Percentiles rank a stretch among this genome's conserved stretches.
Conservation (phyloP, 2,113 vertebrate species). For the Bubalus kerabau region DNA sequence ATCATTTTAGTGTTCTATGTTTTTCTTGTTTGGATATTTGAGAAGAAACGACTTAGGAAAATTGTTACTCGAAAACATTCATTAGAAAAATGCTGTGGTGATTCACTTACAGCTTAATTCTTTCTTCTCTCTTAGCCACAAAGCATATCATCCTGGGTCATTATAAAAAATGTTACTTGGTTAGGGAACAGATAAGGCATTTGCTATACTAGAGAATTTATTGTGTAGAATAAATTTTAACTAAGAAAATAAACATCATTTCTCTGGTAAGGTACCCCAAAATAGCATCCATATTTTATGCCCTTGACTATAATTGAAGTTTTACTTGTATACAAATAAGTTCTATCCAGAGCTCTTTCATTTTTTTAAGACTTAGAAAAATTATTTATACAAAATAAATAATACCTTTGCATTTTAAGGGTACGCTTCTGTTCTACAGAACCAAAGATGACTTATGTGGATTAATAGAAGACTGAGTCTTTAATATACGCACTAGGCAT, state of each 20-base stretch:
- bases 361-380: conserved; percentile 28
- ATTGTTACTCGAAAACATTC: neutral
- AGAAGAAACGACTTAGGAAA: neutral
- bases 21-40: neutral
- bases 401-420: conserved; percentile 38
- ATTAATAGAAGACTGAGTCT: neutral
- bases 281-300: neutral
- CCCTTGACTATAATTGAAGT: neutral
- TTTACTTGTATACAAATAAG: neutral
- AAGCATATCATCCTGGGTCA: neutral
- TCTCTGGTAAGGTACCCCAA: neutral
- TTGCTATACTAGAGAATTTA: neutral
- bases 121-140: neutral
- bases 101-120: neutral
- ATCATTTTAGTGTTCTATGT: neutral
- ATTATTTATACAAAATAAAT: neutral
- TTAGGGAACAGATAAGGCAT: neutral
- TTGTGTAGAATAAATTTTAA: neutral
- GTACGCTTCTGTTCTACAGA: neutral
- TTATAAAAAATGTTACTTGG: neutral
- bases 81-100: neutral
- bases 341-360: conserved; percentile 3
- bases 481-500: neutral
- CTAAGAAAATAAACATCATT: neutral
- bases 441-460: neutral